Base-by-base conservation (phyloP, 2,113 vertebrate species). In the Sebastes schlegelii region DNA sequence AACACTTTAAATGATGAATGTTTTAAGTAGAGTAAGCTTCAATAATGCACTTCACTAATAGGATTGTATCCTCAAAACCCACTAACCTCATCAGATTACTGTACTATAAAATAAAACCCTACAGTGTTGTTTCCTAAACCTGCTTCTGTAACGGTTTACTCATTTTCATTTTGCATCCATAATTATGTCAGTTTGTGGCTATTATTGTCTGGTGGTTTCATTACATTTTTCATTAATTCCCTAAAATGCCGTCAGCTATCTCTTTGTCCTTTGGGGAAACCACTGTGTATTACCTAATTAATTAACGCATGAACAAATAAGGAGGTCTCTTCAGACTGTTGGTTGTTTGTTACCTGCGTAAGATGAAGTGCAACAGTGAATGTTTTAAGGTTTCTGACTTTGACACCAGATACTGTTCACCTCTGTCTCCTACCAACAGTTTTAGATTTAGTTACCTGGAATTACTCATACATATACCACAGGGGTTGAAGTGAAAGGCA, bases 1-100 rank as follows among this genome's bases (percentile, higher is more conserved):
- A 89, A 87, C 87, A 85, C 86, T 92, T 86, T 51, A 89, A 84
- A 88, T 88, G 87, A 93, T 91, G 86, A 91, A 77, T 52, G 75
- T n/a, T 69, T 61, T 74, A 43, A 84, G 67, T 34, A 60, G 49
- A 78, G 45, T 13, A 80, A 91, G 85, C 91, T 86, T 62, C 51
- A 84, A 85, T 78, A 91, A 86, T 80, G 23, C 82, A 79, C 86
- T 86, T 73, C 26, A 61, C 77, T 92, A 92, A 92, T 88, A 86
- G 86, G 90, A 94, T 91, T 90, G 87, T 60, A 73, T 77, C 60
- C 77, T 5, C 2, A 83, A 89, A 88, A 66, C 57, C 86, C n/a
- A 34, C 76, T 80, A 86, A 84, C 78, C 72, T 88, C 85, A 88
- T 86, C 87, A 87, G 91, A 90, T 91, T 87, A 89, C 49, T 26